Evolutionary conservation across 2,113 vertebrate species (phyloP).

Genomic region (Phalacrocorax pelagicus): DNA sequence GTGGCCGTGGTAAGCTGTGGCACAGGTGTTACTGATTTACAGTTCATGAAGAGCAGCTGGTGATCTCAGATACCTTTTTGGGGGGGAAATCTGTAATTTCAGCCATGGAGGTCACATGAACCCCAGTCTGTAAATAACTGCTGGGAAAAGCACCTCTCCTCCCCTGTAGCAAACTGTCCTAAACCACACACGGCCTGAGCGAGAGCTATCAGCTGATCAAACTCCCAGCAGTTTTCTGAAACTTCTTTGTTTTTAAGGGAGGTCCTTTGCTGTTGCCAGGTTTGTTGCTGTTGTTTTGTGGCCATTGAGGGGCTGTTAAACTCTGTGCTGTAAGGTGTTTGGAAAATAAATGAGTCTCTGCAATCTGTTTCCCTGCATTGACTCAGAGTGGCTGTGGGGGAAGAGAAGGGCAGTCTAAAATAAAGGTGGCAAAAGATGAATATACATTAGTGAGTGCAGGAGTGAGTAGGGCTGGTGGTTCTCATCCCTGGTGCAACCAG

Average conservation of each 20-base stretch:
- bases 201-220: not conserved
- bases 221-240: not conserved
- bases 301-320: not conserved
- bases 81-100: not conserved
- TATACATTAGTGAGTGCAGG: not conserved
- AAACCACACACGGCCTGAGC: not conserved
- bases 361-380: not conserved
- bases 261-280: not conserved
- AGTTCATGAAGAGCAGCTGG: not conserved
- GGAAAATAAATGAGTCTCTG: not conserved
- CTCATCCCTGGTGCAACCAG: rapidly evolving
- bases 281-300: not conserved
- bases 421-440: not conserved
- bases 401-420: not conserved
- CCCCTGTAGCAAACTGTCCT: not conserved
- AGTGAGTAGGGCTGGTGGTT: not conserved
- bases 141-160: not conserved
- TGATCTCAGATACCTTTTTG: not conserved
- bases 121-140: not conserved
- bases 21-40: not conserved
- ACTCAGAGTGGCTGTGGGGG: not conserved
- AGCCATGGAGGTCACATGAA: not conserved
- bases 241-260: not conserved
- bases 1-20: not conserved
- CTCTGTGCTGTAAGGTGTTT: not conserved